phyloP scores from a whole-genome alignment of 2,888 invertebrate species.

The Schrankia costaestrigalis region DNA sequence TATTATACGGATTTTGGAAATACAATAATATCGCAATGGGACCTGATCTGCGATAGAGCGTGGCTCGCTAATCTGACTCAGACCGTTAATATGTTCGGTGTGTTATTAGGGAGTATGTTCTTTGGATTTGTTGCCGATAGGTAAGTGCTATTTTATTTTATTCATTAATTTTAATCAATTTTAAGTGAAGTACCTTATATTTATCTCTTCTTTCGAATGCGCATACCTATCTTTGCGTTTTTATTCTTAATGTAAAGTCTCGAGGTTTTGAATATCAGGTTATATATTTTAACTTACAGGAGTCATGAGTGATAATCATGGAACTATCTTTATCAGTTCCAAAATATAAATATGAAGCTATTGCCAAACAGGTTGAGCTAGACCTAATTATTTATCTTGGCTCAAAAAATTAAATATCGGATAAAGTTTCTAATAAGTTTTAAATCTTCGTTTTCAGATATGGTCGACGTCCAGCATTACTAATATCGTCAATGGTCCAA shows the following conservation, averaged over 20 bases:
- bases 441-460: conserved; percentile 67
- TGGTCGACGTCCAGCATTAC: conserved; percentile 85
- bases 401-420: no score
- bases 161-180: background rate
- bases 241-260: no score
- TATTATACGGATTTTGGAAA: conserved; percentile 82
- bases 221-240: no score
- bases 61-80: conserved; percentile 84
- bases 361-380: no score
- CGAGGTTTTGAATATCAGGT: no score
- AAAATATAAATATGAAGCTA: no score
- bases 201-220: no score
- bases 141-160: conserved; percentile 60
- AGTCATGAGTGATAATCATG: no score
- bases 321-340: no score
- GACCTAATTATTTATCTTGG: no score
- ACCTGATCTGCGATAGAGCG: conserved; percentile 82
- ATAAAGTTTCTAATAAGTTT: conserved; percentile 1
- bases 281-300: no score
- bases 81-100: conserved; percentile 85
- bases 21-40: conserved; percentile 86
- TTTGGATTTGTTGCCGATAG: conserved; percentile 86
- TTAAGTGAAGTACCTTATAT: no score
- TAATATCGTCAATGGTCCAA: conserved; percentile 80
- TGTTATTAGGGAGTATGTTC: conserved; percentile 83